A percentile compares a stretch with the other conserved stretches of the same genome.
Conservation (phyloP, 2,888 invertebrate genomes). For the Leucoma salicis region DNA sequence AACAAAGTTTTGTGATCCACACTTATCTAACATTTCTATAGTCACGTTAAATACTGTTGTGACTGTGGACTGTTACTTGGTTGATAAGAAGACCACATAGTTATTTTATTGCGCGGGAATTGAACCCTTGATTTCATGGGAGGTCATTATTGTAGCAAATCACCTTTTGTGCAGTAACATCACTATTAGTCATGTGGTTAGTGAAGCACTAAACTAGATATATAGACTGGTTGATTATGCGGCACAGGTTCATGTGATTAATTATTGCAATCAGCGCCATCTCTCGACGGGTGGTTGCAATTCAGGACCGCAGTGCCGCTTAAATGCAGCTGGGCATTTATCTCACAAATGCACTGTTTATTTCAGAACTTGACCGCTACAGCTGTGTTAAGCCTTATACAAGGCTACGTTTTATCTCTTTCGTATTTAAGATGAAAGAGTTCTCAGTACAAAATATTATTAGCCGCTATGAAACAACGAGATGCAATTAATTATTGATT, state of each 20-base stretch:
- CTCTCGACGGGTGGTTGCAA: constrained; percentile 21
- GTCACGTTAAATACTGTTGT: too few species aligned
- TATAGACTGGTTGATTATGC: too few species aligned
- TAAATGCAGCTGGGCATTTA: constrained; percentile 45
- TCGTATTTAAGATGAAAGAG: constrained; percentile 13
- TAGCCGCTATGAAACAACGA: constrained; percentile 36
- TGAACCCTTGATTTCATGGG: too few species aligned
- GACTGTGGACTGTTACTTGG: too few species aligned
- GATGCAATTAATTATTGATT: constrained; percentile 45
- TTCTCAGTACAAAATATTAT: constrained; percentile 27
- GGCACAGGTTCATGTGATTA: constrained; percentile 38
- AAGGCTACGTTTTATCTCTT: constrained; percentile 12
- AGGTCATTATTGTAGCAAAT: too few species aligned
- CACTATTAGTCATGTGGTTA: too few species aligned
- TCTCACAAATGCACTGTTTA: constrained; percentile 56
- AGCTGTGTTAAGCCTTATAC: constrained; percentile 28
- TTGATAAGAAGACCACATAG: too few species aligned
- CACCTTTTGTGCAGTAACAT: too few species aligned
- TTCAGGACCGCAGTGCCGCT: constrained; percentile 30
- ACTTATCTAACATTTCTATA: too few species aligned
- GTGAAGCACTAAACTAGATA: too few species aligned
- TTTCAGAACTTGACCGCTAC: constrained; percentile 42
- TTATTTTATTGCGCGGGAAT: too few species aligned
- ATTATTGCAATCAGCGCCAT: constrained; percentile 50
- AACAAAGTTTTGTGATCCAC: too few species aligned